phyloP scores from a whole-genome alignment of 2,888 invertebrate species.

The Lepidochrysops patricia region DNA sequence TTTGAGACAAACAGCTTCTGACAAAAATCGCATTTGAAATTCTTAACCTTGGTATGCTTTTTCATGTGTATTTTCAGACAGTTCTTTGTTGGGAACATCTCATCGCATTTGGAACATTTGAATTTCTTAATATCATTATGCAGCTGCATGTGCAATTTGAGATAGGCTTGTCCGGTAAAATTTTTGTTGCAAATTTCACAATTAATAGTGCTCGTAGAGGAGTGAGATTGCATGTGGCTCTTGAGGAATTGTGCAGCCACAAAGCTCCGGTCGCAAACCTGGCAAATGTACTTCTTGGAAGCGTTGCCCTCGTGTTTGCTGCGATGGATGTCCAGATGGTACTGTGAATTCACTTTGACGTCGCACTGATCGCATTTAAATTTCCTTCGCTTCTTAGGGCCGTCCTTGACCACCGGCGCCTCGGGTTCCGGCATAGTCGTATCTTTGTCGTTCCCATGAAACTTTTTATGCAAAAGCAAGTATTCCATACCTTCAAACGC shows the following conservation, averaged over 20 bases:
- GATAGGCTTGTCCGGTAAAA: conserved; percentile 64
- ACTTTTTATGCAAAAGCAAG: conserved; percentile 62
- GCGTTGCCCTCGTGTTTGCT: conserved; percentile 62
- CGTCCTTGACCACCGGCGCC: conserved; percentile 40
- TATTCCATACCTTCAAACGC: conserved; percentile 64
- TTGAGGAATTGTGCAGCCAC: conserved; percentile 66
- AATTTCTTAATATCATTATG: conserved; percentile 68
- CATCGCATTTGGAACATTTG: conserved; percentile 64
- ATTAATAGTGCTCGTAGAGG: conserved; percentile 55
- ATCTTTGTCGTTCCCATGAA: conserved; percentile 63
- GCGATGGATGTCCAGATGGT: conserved; percentile 62
- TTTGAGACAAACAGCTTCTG: conserved; percentile 64
- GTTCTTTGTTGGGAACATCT: conserved; percentile 66
- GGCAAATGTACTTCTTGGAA: conserved; percentile 60
- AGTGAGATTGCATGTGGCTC: conserved; percentile 68
- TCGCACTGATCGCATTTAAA: conserved; percentile 66
- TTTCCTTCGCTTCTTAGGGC: conserved; percentile 58
- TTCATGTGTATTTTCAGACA: conserved; percentile 68
- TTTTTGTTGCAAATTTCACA: conserved; percentile 63
- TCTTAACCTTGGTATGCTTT: conserved; percentile 67
- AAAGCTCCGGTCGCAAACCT: conserved; percentile 62
- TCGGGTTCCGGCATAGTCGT: conserved; percentile 49
- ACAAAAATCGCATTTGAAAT: conserved; percentile 65
- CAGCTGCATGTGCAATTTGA: conserved; percentile 66
- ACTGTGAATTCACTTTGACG: conserved; percentile 66